Percentiles rank a stretch among this genome's conserved stretches.
These are phyloP conservation scores for Gasterosteus aculeatus DNA, from an alignment of 2,113 vertebrate species.

Conservation along the genomic window DNA sequence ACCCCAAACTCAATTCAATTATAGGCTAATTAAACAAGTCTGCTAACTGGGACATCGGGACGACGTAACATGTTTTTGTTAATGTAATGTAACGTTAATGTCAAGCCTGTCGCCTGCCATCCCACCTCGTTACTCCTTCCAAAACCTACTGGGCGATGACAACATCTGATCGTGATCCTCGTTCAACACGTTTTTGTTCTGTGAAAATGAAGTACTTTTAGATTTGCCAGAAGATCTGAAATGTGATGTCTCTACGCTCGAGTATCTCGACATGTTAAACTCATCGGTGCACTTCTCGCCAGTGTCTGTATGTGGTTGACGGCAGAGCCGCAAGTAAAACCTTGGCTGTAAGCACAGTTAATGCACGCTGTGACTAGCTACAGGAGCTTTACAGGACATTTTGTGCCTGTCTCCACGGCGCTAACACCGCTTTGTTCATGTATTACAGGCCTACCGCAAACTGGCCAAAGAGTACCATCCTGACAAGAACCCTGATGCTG, in stretches of 20 bases:
- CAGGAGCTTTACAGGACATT: neutral
- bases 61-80: neutral
- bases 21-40: neutral
- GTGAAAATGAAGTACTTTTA: neutral
- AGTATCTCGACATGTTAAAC: conserved; percentile 30
- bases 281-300: conserved; percentile 19
- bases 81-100: neutral
- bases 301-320: conserved; percentile 62
- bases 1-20: conserved; percentile 11
- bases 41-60: neutral
- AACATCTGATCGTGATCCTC: neutral
- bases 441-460: conserved; percentile 93
- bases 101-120: neutral
- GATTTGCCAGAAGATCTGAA: neutral
- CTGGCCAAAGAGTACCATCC: conserved; percentile 98
- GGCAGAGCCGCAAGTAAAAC: conserved; percentile 29
- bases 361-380: conserved; percentile 11
- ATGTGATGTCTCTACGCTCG: neutral
- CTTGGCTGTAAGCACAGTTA: conserved; percentile 1
- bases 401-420: neutral
- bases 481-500: conserved; percentile 98
- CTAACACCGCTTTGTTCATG: conserved; percentile 12
- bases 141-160: neutral
- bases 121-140: neutral
- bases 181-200: neutral